Conservation (phyloP, 1,140 invertebrate species). For the Carposina sasakii region DNA sequence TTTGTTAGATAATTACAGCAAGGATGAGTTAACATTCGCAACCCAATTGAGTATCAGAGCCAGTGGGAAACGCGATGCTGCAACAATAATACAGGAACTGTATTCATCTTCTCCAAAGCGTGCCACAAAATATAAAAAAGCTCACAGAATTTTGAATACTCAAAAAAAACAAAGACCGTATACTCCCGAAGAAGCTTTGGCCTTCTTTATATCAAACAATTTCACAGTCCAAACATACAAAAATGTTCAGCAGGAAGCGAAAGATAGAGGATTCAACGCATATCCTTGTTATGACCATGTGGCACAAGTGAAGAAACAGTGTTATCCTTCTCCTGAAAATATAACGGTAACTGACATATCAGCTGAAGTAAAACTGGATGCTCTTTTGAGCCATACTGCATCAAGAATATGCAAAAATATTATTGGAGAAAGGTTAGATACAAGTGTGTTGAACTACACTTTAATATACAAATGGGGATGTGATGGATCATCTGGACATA, state of each 20-base stretch:
- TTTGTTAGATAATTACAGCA: not conserved
- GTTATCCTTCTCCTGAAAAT: not conserved
- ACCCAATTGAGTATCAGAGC: not conserved
- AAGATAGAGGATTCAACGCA: not conserved
- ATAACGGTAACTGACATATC: not conserved
- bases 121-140: not conserved
- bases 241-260: not conserved
- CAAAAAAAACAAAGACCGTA: not conserved
- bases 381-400: not conserved
- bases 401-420: not conserved
- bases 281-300: not conserved
- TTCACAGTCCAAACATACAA: not conserved
- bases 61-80: conserved; percentile 1
- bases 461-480: conserved; percentile 27
- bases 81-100: not conserved
- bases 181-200: not conserved
- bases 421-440: not conserved
- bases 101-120: not conserved
- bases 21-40: not conserved
- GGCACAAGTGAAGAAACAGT: not conserved
- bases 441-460: not conserved
- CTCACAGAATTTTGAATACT: not conserved
- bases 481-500: conserved; percentile 22
- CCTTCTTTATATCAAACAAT: not conserved
- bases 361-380: not conserved